These are phyloP conservation scores for Hyperoplus immaculatus DNA, from an alignment of 2,797 vertebrate species.

Conservation along the genomic window DNA sequence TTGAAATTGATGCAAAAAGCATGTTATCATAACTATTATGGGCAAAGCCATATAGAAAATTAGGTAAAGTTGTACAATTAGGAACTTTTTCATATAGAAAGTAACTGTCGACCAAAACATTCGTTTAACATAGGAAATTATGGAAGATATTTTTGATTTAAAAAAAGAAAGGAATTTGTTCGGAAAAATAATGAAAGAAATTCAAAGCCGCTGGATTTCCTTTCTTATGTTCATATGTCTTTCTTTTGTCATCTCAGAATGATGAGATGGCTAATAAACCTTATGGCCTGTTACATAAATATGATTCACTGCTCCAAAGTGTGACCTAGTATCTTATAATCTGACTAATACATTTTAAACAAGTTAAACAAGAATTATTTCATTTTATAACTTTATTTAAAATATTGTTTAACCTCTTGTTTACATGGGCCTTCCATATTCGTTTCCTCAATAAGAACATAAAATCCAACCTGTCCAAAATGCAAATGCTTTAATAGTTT, in stretches of 20 bases:
- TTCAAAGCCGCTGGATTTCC: neutral
- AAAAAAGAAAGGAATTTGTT: neutral
- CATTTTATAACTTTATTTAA: neutral
- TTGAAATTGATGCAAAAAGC: neutral
- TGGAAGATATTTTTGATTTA: neutral
- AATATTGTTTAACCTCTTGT: neutral
- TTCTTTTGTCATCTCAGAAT: neutral
- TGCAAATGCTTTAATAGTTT: conserved; percentile 2
- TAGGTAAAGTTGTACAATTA: neutral
- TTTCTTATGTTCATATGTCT: neutral
- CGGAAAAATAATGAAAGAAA: neutral
- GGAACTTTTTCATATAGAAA: neutral
- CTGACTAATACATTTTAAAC: neutral
- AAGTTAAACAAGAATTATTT: neutral
- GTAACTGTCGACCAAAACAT: neutral
- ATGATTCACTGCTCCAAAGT: neutral
- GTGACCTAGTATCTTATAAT: neutral
- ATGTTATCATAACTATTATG: neutral
- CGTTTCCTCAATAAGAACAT: neutral
- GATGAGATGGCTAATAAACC: neutral
- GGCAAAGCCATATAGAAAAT: neutral
- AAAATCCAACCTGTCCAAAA: conserved; percentile 19
- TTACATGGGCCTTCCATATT: neutral
- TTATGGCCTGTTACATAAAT: neutral
- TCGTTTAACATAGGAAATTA: neutral